Evolutionary conservation across 1,140 invertebrate genomes (phyloP).

Genomic region (Tigriopus japonicus): DNA sequence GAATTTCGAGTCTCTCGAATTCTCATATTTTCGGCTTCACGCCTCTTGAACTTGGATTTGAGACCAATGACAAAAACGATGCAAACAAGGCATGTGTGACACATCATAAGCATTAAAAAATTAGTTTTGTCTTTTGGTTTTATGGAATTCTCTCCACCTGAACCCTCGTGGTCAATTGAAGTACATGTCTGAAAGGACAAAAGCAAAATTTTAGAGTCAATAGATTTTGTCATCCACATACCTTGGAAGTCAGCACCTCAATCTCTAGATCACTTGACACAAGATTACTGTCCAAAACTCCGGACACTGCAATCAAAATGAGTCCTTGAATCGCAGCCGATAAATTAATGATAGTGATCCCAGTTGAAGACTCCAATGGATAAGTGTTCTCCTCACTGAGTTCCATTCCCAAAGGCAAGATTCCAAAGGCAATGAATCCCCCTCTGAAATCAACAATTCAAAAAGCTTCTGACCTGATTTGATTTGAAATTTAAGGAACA

Average conservation of each 20-base stretch:
- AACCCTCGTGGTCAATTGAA: too few relatives aligned
- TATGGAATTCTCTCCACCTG: too few relatives aligned
- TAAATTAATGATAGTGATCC: neutral
- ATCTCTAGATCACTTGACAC: neutral
- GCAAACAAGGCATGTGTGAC: neutral
- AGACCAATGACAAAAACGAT: neutral
- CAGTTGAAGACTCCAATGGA: neutral
- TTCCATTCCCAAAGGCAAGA: neutral
- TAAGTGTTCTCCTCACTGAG: neutral
- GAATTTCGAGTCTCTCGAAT: too few relatives aligned
- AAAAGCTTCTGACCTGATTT: too few relatives aligned
- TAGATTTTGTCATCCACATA: neutral
- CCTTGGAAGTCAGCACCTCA: neutral
- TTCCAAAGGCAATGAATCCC: neutral
- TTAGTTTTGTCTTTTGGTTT: neutral
- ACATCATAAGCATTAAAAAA: neutral
- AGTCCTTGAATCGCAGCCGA: neutral
- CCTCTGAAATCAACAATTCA: too few relatives aligned
- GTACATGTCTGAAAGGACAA: too few relatives aligned
- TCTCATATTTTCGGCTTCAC: neutral
- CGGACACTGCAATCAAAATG: neutral
- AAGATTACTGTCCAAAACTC: neutral
- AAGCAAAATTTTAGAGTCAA: neutral
- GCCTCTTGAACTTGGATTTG: neutral
- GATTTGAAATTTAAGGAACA: too few relatives aligned